A percentile compares a stretch with the other conserved stretches of the same genome.
These are phyloP conservation scores for Chelonia mydas DNA, from an alignment of 2,797 vertebrate species.

Conservation along the genomic window DNA sequence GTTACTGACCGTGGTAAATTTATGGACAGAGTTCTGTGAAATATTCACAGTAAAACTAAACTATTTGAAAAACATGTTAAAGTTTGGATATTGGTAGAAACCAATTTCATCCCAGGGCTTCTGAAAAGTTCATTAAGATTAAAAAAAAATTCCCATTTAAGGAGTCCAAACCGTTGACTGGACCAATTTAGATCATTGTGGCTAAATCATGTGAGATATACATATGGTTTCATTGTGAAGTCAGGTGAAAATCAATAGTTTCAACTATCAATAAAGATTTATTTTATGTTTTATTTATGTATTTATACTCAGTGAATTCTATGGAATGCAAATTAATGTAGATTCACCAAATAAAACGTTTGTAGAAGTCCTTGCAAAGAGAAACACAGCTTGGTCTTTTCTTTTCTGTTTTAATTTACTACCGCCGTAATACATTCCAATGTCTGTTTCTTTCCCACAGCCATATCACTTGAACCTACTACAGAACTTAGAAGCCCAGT, in stretches of 20 bases:
- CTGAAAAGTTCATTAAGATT: not conserved
- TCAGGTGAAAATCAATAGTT: no score
- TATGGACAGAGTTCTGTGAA: not conserved
- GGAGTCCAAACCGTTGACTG: no score
- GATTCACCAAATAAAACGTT: not conserved
- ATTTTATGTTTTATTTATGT: not conserved
- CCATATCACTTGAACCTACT: not conserved
- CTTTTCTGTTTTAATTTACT: not conserved
- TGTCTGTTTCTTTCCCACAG: not conserved
- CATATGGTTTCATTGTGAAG: no score
- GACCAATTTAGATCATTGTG: no score
- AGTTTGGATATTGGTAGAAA: not conserved
- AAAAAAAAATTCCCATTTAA: no score
- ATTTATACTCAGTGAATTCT: not conserved
- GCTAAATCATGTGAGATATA: no score
- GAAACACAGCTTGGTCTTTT: not conserved
- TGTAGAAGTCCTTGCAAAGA: not conserved
- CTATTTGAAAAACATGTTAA: conserved; percentile 23
- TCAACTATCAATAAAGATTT: no score
- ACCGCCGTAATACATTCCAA: not conserved
- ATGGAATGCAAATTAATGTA: not conserved
- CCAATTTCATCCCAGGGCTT: not conserved
- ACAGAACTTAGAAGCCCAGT: not conserved
- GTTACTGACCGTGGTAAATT: conserved; percentile 28
- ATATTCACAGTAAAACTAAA: not conserved